Evolutionary conservation across 2,888 invertebrate species (phyloP), one percentile per base, ranked within the genome.

Genomic region (Epistrophella euchroma): DNA sequence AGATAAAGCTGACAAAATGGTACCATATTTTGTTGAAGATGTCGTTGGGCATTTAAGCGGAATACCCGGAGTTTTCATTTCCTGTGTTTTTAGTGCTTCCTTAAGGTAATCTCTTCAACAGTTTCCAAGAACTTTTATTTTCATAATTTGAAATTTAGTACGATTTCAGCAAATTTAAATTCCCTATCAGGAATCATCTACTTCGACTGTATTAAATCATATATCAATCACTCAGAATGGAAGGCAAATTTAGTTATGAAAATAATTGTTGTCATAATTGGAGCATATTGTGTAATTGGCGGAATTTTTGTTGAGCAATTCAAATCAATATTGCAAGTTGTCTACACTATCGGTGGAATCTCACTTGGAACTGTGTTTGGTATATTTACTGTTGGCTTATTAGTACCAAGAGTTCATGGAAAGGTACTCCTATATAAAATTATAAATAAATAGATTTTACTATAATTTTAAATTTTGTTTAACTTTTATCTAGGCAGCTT

Each of bases 301-400:
- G 90, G 90, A 9, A 83, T 90, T 56, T 72, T 90, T 37, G 90
- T 90, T 9, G 89, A 93, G 11, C 89, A 91, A 66, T 90, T 94
- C 10, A 93, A 93, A 22, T 92, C 92, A 9, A 91, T 94, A 43
- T 87, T 94, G 7, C 93, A 93, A 91, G 90, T 92, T 71, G 90
- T 91, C 4, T 88, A 91, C 17, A 91, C 91, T 25, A 90, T 92
- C 5, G 89, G 90, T 70, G 93, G 93, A 2, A 90, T 93, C 40
- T 90, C 91, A 6, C 91, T 94, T 2, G 94, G 95, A 11, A 94
- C 94, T n/a, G 93, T 94, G 2, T 94, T 95, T 86, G 95, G 95
- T 4, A 93, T 95, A 3, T 95, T 95, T 88, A 93, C 94, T 17
- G 90, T 95, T 13, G 95, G 95, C 28, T 94, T 95, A 93, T 91